Conservation (phyloP, 2,113 vertebrate genomes). For the Rhynchomys soricoides region DNA sequence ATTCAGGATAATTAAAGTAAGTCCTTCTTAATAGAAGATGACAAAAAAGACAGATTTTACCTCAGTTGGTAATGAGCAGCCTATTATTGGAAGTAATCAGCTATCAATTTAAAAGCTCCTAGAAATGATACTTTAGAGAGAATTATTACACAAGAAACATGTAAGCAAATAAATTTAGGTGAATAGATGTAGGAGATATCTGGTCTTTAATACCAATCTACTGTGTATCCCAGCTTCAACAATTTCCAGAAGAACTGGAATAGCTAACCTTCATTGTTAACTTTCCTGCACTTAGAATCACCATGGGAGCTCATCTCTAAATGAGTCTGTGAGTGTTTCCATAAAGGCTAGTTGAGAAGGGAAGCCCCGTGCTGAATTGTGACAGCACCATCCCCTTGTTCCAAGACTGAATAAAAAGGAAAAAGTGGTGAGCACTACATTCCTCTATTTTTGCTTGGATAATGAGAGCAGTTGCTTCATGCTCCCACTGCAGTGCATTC, state of each 20-base stretch:
- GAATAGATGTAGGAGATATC: neutral
- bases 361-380: neutral
- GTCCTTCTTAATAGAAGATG: neutral
- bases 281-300: neutral
- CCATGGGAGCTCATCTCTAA: too few species aligned
- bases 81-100: constrained; percentile 2
- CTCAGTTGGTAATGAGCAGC: neutral
- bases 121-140: neutral
- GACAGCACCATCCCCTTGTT: too few species aligned
- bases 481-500: neutral
- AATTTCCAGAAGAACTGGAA: neutral
- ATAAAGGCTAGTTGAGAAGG: neutral
- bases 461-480: neutral
- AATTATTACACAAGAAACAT: constrained; percentile 12
- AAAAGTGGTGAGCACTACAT: neutral
- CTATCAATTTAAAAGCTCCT: neutral
- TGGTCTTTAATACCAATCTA: constrained; percentile 24
- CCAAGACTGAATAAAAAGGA: neutral
- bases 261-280: neutral
- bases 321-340: too few species aligned
- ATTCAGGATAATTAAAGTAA: constrained; percentile 21
- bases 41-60: neutral
- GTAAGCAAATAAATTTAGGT: neutral
- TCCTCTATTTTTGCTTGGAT: neutral
- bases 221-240: neutral